These are phyloP conservation scores for Latrodectus elegans DNA, from an alignment of 2,888 invertebrate genomes.

Conservation along the genomic window DNA sequence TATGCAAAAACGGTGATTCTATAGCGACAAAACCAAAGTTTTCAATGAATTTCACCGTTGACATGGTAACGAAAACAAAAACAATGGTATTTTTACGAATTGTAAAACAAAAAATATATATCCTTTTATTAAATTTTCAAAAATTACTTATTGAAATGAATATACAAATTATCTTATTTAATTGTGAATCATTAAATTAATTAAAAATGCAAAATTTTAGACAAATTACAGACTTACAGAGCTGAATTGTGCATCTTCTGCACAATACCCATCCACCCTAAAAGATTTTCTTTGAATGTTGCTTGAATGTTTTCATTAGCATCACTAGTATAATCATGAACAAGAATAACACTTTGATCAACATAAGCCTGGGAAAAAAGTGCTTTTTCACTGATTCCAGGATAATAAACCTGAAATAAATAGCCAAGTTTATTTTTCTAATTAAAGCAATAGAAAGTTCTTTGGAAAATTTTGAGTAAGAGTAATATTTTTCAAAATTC, in stretches of 20 bases:
- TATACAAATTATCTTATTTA: no score
- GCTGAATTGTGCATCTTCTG: constrained; percentile 14
- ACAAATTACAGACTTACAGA: constrained; percentile 10
- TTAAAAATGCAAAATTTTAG: background rate
- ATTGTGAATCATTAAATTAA: background rate
- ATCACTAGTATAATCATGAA: constrained; percentile 43
- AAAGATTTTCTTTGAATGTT: constrained; percentile 33
- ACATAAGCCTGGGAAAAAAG: constrained; percentile 36
- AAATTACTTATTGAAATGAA: no score
- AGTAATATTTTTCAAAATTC: no score
- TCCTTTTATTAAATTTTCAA: background rate
- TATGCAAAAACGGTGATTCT: no score
- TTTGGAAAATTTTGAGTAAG: no score
- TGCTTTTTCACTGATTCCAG: constrained; percentile 24
- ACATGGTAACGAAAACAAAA: no score
- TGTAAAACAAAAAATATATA: no score
- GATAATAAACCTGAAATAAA: constrained; percentile 50
- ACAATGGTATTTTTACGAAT: no score
- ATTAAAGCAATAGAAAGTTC: no score
- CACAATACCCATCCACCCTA: constrained; percentile 36
- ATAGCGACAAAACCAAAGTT: no score
- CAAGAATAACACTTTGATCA: constrained; percentile 31
- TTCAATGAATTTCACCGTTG: no score
- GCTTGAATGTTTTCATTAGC: constrained; percentile 37
- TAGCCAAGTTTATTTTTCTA: background rate